Base-by-base conservation (phyloP, 2,113 vertebrate species). In the Lanius ludovicianus region DNA sequence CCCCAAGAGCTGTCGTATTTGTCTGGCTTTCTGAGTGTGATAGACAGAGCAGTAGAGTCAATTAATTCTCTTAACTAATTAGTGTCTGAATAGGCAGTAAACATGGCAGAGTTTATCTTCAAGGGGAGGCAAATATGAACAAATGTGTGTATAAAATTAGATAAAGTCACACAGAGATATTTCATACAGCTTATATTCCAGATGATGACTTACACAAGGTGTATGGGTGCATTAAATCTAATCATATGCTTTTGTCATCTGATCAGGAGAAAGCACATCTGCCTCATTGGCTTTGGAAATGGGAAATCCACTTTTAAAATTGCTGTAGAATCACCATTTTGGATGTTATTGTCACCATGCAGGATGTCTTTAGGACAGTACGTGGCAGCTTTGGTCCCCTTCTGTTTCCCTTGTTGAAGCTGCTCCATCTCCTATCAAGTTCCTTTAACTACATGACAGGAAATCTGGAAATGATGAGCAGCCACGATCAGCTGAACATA, bases 401-500 rank as follows among this genome's bases (percentile, higher is more conserved):
- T 31, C 17, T 6, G 27, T 17, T 16, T 31, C 17, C 12, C 8
- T 7, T 63, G 28, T 31, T 57, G 55, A 62, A 77, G 56, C 8
- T n/a, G 4, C 65, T 56, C 7, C 11, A 14, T 23, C 20, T 62
- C 49, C 20, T 8, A 25, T 11, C 12, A 9, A n/a, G 7, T 42
- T 79, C 27, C 24, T 4, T 52, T 12, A 60, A 28, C 4, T 11
- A 5, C 6, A 1, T 3, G 8, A 11, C 15, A 52, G 12, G 46
- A 86, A 77, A 25, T 68, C 13, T 8, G 16, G 50, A 39, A 77
- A 28, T 28, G 19, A 41, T n/a, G 21, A 67, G 35, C 39, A 59
- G 15, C 30, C 9, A 7, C 0, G 0, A 6, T 8, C 30, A 53
- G 25, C 3, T 11, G 7, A 69, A 57, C 3, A 2, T 9, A 2